Percentiles rank a stretch among this genome's conserved stretches.
Evolutionary conservation across 2,888 invertebrate species (phyloP).

Genomic region (Poecilobothrus nobilitatus): DNA sequence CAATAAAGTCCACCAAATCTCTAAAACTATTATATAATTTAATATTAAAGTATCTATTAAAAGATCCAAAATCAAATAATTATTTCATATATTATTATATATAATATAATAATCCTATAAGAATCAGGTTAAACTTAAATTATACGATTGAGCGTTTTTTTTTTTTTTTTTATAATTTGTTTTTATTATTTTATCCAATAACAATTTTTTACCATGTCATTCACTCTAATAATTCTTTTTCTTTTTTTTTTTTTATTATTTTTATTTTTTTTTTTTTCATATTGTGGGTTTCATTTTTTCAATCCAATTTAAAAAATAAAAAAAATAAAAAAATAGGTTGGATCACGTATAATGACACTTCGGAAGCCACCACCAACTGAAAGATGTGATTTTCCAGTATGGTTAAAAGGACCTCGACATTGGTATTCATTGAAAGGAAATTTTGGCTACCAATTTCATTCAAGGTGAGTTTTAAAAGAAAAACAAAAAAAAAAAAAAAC

Average conservation of each 20-base stretch:
- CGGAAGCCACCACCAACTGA: constrained; percentile 43
- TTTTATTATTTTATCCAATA: neutral
- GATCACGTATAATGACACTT: constrained; percentile 44
- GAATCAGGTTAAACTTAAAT: too few species aligned
- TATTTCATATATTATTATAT: too few species aligned
- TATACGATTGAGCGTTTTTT: too few species aligned
- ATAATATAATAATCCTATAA: too few species aligned
- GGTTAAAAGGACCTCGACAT: constrained; percentile 75
- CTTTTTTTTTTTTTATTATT: constrained; percentile 11
- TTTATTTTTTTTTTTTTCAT: constrained; percentile 14
- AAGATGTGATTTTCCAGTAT: constrained; percentile 73
- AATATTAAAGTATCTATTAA: too few species aligned
- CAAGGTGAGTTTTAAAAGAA: constrained; percentile 43
- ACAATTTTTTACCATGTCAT: constrained; percentile 15
- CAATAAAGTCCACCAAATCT: too few species aligned
- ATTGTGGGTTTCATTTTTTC: neutral
- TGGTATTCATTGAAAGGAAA: constrained; percentile 87
- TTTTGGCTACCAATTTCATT: constrained; percentile 77
- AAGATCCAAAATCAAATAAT: too few species aligned
- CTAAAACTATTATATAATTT: too few species aligned
- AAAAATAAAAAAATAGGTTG: constrained; percentile 32
- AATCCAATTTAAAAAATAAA: too few species aligned
- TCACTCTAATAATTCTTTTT: constrained; percentile 18
- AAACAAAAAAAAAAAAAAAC: too few species aligned
- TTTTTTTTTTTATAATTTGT: too few species aligned